phyloP scores from a whole-genome alignment of 2,113 vertebrate species.

The Oophaga pumilio region DNA sequence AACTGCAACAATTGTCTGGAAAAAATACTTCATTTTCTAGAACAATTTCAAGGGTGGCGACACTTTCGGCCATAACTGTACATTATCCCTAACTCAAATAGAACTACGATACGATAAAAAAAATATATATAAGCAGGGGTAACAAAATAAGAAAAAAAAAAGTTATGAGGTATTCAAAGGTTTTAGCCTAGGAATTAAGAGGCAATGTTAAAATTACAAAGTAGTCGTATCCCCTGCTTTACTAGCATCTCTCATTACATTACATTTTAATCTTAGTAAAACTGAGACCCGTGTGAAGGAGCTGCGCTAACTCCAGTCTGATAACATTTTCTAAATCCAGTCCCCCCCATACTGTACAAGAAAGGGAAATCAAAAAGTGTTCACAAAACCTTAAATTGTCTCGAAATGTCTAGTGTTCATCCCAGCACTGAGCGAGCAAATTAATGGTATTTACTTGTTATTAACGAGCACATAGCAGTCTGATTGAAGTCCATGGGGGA shows the following conservation, averaged over 20 bases:
- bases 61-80: too few species aligned
- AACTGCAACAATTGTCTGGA: too few species aligned
- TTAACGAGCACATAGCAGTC: slow-evolving; percentile 21
- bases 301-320: not conserved
- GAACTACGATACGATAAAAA: too few species aligned
- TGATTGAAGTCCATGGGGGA: not conserved
- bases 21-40: too few species aligned
- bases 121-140: too few species aligned
- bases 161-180: not conserved
- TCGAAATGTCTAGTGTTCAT: not conserved
- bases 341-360: not conserved
- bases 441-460: slow-evolving; percentile 28
- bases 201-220: not conserved
- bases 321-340: not conserved
- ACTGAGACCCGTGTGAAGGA: slow-evolving; percentile 27
- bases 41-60: too few species aligned
- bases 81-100: too few species aligned
- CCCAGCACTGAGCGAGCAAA: not conserved
- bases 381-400: not conserved
- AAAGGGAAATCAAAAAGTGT: not conserved
- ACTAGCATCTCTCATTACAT: slow-evolving; percentile 29
- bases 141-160: not conserved
- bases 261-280: slow-evolving; percentile 30
- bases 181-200: not conserved
- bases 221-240: not conserved